Percentiles rank a stretch among this genome's conserved stretches.
These are phyloP conservation scores for Falco berigora DNA, from an alignment of 2,797 vertebrate genomes.

Conservation along the genomic window DNA sequence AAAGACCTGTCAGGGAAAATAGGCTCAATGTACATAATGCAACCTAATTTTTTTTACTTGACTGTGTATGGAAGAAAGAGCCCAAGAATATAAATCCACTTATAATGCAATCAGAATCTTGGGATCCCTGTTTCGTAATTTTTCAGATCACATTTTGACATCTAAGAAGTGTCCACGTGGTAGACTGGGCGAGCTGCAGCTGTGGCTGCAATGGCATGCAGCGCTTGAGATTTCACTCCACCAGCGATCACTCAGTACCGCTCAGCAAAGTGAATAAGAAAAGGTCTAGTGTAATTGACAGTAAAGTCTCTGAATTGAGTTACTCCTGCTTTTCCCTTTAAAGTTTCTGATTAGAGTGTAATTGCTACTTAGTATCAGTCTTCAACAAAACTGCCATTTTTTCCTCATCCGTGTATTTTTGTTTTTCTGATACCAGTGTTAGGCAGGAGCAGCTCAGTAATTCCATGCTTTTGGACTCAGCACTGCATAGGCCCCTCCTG, in stretches of 20 bases:
- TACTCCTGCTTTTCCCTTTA: constrained; percentile 31
- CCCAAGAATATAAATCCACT: not conserved
- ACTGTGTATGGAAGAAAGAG: not conserved
- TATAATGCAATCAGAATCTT: not conserved
- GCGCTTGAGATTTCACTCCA: not conserved
- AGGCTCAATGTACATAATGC: not conserved
- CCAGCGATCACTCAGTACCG: not conserved
- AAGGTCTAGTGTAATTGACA: constrained; percentile 47
- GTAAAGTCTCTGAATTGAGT: constrained; percentile 28
- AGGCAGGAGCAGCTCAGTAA: not conserved
- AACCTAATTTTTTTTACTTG: not conserved
- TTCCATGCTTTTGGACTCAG: not conserved
- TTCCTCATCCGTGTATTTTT: not conserved
- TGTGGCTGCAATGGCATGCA: not conserved
- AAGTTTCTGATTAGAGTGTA: constrained; percentile 13
- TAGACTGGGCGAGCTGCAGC: not conserved
- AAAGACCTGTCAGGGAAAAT: not conserved
- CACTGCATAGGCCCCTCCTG: not conserved
- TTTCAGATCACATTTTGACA: not conserved
- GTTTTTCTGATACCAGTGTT: not conserved
- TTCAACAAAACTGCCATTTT: not conserved
- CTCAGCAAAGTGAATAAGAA: constrained; percentile 36
- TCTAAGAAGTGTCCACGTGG: not conserved
- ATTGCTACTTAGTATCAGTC: not conserved
- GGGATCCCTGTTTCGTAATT: not conserved